Evolutionary conservation across 2,797 vertebrate genomes (phyloP).

Genomic region (Glossophaga mutica): DNA sequence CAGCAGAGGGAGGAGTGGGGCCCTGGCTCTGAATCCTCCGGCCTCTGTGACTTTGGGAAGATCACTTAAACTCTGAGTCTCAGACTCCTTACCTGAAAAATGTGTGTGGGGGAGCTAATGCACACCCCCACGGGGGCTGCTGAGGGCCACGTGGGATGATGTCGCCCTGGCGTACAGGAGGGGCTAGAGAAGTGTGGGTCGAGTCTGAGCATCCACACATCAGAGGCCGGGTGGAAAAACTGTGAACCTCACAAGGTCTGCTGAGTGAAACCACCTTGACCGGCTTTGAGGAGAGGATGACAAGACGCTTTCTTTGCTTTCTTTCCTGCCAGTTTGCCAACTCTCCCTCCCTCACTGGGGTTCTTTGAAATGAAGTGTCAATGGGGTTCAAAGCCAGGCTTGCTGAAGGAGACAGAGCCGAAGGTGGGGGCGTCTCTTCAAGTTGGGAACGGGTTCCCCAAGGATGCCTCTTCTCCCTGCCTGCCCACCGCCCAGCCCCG

Average conservation of each 20-base stretch:
- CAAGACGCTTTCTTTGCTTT: background rate
- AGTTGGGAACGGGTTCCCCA: conserved; percentile 2
- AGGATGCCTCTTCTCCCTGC: conserved; percentile 4
- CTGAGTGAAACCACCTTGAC: background rate
- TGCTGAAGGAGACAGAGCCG: conserved; percentile 51
- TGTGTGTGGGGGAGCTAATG: background rate
- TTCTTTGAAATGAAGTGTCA: conserved; percentile 26
- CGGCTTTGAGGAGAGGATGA: background rate
- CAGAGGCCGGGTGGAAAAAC: background rate
- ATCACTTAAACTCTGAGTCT: background rate
- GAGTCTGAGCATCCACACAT: background rate
- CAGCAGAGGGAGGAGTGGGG: background rate
- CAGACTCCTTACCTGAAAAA: background rate
- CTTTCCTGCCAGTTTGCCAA: background rate
- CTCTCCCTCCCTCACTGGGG: background rate
- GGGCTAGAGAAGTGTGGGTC: background rate
- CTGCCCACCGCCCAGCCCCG: conserved; percentile 26
- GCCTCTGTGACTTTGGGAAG: background rate
- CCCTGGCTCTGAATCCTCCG: background rate
- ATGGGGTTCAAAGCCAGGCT: conserved; percentile 39
- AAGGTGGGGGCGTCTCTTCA: conserved; percentile 57
- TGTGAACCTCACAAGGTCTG: no score
- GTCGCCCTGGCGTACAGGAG: background rate
- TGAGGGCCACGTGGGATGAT: background rate
- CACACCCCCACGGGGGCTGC: background rate